Base-by-base conservation (phyloP, 2,888 invertebrate genomes). In the Brachyptera risi region DNA sequence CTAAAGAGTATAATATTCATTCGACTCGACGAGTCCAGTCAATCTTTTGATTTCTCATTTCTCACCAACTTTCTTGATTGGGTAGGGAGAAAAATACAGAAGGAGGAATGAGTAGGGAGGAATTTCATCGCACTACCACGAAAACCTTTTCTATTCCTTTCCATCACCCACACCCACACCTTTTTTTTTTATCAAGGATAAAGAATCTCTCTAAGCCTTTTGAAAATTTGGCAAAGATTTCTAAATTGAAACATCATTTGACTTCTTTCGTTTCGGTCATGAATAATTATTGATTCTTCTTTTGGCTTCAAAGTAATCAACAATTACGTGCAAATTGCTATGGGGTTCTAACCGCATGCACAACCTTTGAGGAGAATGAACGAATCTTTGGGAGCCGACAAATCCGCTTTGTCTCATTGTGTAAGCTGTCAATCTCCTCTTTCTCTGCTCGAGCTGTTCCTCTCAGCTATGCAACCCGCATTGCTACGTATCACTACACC, bases 181-280 rank as follows among this genome's bases (percentile, higher is more conserved):
- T 5, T 24, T n/a, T 47, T 24, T 47, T 54, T 54, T 54, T 37
- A 54, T 54, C 54, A 35, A n/a, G 44, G 44, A 44, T 44, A 44
- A 44, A 44, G 44, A 44, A 44, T 35, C 37, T 11, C 50, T 27
- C 47, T 58, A 58, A 58, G 58, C 58, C 47, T 58, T 47, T 56
- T 37, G 54, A 58, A 58, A 58, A 58, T 49, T 58, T 58, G 58
- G 35, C 49, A 44, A 58, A 58, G 58, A 58, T 58, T 58, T 49
- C 58, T 58, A 58, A 58, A 58, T 58, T 58, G 58, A 58, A 58
- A 58, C 58, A 58, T 58, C 58, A 58, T 58, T 58, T 58, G 47
- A 49, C 49, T 58, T 49, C n/a, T 58, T 58, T 58, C 47, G 31
- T 47, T 58, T 21, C 44, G 44, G 35, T 54, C 54, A 54, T 54